Conservation (phyloP, 92 coral and sea anemone species). For the Porites divaricata region DNA sequence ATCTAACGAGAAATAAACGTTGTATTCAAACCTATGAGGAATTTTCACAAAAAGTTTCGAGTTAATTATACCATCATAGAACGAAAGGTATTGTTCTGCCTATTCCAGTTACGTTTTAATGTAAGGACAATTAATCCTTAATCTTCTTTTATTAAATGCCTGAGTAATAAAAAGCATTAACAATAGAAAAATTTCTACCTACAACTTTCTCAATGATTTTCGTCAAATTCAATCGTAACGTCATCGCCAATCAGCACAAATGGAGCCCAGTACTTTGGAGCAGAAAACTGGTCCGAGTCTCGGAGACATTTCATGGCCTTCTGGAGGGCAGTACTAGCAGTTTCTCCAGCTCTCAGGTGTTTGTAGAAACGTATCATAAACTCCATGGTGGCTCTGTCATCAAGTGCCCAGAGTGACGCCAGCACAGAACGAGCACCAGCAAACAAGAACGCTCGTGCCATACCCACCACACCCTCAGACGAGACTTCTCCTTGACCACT, state of each 20-base stretch:
- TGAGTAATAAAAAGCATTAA: no score
- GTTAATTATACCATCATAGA: no score
- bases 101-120: no score
- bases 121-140: no score
- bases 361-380: neutral
- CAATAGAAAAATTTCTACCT: no score
- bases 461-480: neutral
- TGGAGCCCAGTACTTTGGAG: neutral
- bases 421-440: conserved; percentile 39
- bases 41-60: no score
- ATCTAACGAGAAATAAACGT: no score
- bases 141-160: no score
- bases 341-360: neutral
- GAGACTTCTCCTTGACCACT: neutral
- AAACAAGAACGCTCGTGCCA: conserved; percentile 17
- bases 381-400: conserved; percentile 15
- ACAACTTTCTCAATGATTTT: no score
- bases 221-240: no score
- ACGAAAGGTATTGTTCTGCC: no score
- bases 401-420: conserved; percentile 28
- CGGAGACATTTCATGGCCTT: neutral
- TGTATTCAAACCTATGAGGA: no score
- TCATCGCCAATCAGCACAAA: neutral
- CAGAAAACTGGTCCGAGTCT: neutral
- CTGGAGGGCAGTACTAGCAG: neutral